Evolutionary conservation across 2,797 vertebrate genomes (phyloP), one percentile per base, ranked within the genome.

Genomic region (Poecilia picta): DNA sequence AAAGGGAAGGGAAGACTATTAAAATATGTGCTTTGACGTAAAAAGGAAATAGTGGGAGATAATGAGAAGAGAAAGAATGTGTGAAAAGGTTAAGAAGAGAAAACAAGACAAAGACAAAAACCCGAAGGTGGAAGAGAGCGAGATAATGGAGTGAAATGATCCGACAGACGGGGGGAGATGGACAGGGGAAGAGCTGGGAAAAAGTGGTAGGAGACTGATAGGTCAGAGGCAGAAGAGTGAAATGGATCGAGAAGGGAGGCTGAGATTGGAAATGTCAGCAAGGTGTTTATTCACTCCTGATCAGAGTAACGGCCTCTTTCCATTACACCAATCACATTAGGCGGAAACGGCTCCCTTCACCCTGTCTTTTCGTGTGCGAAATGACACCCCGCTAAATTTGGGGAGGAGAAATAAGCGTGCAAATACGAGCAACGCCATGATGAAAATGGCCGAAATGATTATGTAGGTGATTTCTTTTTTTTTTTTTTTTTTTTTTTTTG

Each of bases 131-230:
- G 82, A 83, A 79, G 73, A 83, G 81, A 79, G 78, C 47, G 39
- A 73, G 89, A 89, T 91, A 88, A 91, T 91, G 11, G 86, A 83
- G 88, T 83, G 88, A 88, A 92, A 93, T 91, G 89, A 91, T 91
- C 87, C 85, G 28, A 82, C 81, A 87, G 88, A 89, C 49, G 49
- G 84, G 81, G 81, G 72, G 85, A 87, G 90, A 89, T 86, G 86
- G 89, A 88, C 75, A 57, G 80, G 83, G 79, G 77, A 46, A 75
- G 76, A 87, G 82, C 71, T 76, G 77, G n/a, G 39, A 64, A 66
- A 39, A 74, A 59, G 45, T 55, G 68, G 75, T 82, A 78, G 28
- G 74, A 83, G 87, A 83, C 83, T 89, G 90, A 87, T 83, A 78
- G 82, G 84, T 75, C 15, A 28, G 73, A 89, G 87, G 89, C 75